Evolutionary conservation across 2,797 vertebrate genomes (phyloP).

Genomic region (Sebastolobus altivelis): DNA sequence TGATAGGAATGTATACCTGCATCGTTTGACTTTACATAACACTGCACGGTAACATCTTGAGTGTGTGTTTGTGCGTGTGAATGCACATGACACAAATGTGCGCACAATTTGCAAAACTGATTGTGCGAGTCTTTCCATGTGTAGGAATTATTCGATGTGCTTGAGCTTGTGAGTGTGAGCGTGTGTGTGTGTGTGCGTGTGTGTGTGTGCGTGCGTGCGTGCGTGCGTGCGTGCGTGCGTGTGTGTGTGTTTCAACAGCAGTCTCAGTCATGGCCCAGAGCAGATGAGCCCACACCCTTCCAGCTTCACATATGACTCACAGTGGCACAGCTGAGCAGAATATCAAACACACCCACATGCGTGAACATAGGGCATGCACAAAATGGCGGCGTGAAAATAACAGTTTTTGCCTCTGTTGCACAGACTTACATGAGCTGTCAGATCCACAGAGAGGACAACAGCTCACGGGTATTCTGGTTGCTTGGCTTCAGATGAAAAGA

Average conservation of each 20-base stretch:
- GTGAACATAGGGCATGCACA: conserved; percentile 49
- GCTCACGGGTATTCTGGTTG: background rate
- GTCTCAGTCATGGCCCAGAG: conserved; percentile 58
- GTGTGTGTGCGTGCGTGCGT: background rate
- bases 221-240: conserved; percentile 21
- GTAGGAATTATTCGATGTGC: background rate
- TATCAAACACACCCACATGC: conserved; percentile 70
- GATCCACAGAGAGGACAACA: background rate
- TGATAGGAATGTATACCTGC: background rate
- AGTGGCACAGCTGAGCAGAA: conserved; percentile 81
- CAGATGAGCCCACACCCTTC: conserved; percentile 62
- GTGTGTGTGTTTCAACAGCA: conserved; percentile 4
- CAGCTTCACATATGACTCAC: conserved; percentile 78
- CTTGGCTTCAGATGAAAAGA: background rate
- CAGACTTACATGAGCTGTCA: conserved; percentile 5
- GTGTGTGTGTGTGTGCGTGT: background rate
- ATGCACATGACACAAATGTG: background rate
- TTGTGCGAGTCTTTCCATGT: background rate
- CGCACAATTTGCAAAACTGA: background rate
- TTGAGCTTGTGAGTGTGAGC: background rate
- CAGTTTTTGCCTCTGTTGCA: conserved; percentile 31
- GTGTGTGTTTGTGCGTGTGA: conserved; percentile 1
- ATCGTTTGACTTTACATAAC: conserved; percentile 3
- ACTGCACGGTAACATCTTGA: background rate
- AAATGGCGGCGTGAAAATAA: conserved; percentile 71